Evolutionary conservation across 2,113 vertebrate species (phyloP).

Genomic region (Bagarius yarrelli): DNA sequence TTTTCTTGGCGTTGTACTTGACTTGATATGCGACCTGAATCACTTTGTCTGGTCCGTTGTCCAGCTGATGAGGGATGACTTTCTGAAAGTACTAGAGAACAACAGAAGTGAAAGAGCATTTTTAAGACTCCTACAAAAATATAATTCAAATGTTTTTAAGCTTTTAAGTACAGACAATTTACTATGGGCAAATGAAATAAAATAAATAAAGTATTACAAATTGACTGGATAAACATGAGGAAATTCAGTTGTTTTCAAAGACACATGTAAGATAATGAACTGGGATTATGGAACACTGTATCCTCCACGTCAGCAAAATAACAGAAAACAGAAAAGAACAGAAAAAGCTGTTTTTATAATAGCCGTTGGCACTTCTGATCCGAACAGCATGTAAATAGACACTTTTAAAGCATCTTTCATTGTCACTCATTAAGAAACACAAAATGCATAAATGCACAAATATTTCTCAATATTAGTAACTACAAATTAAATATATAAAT

Average conservation of each 20-base stretch:
- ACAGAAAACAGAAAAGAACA: too few species aligned
- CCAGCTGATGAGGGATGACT: conserved; percentile 93
- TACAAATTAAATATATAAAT: too few species aligned
- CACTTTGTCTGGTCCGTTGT: conserved; percentile 92
- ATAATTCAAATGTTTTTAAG: not conserved
- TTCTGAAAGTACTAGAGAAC: conserved; percentile 90
- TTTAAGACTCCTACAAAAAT: not conserved
- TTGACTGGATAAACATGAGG: not conserved
- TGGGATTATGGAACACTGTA: not conserved
- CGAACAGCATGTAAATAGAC: not conserved
- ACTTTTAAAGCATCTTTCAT: too few species aligned
- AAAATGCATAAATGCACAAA: too few species aligned
- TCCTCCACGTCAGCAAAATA: not conserved
- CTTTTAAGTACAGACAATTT: not conserved
- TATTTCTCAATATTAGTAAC: too few species aligned
- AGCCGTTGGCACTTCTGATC: not conserved
- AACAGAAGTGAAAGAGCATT: not conserved
- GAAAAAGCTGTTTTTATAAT: not conserved
- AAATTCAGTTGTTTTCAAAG: too few species aligned
- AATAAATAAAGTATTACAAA: not conserved
- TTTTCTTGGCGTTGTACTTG: conserved; percentile 99
- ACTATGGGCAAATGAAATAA: not conserved
- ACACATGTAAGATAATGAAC: not conserved
- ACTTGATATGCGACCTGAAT: conserved; percentile 95
- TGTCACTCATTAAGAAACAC: too few species aligned